phyloP scores from a whole-genome alignment of 2,888 invertebrate species.

The Caenorhabditis uteleia region DNA sequence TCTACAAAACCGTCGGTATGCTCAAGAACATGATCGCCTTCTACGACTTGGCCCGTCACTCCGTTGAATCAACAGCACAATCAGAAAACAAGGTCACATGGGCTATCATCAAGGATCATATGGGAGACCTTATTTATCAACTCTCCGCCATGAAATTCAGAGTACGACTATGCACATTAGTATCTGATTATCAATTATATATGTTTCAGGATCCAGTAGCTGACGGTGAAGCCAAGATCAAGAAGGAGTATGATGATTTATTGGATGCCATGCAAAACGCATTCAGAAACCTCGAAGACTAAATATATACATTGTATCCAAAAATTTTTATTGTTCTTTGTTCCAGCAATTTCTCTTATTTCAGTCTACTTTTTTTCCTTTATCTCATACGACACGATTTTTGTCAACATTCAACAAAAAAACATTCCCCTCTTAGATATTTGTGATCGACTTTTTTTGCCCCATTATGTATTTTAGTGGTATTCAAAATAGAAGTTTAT shows the following conservation, averaged over 20 bases:
- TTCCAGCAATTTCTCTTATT: no score
- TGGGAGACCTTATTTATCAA: constrained; percentile 94
- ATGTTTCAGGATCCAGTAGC: constrained; percentile 77
- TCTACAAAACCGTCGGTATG: constrained; percentile 99
- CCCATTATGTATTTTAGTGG: no score
- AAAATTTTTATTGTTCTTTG: no score
- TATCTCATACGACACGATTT: no score
- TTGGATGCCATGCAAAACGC: constrained; percentile 95
- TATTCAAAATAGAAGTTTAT: no score
- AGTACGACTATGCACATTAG: not conserved
- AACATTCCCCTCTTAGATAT: no score
- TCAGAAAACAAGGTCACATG: constrained; percentile 87
- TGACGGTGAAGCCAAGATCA: constrained; percentile 96
- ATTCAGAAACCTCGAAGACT: constrained; percentile 79
- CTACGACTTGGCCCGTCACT: constrained; percentile 96
- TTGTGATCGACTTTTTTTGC: no score
- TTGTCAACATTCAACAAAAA: no score
- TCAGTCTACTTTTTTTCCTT: no score
- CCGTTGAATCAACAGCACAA: constrained; percentile 96
- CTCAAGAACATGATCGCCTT: constrained; percentile 95
- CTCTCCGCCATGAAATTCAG: constrained; percentile 99
- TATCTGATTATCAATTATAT: not conserved
- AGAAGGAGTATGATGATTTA: constrained; percentile 93
- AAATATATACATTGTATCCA: no score
- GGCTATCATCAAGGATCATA: constrained; percentile 91